A percentile compares a stretch with the other conserved stretches of the same genome.
phyloP scores from a whole-genome alignment of 2,888 invertebrate genomes.

The Xestia c-nigrum region DNA sequence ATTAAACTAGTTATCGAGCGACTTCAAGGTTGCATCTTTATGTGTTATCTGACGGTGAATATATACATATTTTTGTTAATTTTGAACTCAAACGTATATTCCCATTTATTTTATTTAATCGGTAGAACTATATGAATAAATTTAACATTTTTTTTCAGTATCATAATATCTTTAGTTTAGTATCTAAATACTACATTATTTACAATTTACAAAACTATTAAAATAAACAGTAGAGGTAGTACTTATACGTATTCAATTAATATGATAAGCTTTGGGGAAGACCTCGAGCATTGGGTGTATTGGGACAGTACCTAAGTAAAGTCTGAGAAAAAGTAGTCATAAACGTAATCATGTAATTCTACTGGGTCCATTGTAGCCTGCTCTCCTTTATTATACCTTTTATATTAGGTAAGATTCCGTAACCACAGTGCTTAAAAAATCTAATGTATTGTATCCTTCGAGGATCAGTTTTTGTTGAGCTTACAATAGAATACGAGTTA shows the following conservation, averaged over 20 bases:
- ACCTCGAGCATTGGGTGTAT: not conserved
- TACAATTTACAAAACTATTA: too few species aligned
- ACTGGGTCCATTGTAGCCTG: not conserved
- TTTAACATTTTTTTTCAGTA: too few species aligned
- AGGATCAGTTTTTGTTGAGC: slow-evolving; percentile 19
- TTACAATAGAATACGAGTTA: slow-evolving; percentile 15
- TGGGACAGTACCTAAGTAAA: not conserved
- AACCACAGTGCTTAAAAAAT: not conserved
- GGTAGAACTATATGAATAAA: too few species aligned
- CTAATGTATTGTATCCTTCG: not conserved
- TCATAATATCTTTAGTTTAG: too few species aligned
- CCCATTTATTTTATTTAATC: not conserved
- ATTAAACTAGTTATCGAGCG: not conserved
- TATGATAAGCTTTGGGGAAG: not conserved
- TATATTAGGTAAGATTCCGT: not conserved
- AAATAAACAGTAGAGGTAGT: too few species aligned
- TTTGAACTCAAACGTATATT: not conserved
- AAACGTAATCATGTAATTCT: not conserved
- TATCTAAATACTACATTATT: too few species aligned
- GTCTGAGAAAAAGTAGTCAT: not conserved
- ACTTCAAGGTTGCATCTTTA: slow-evolving; percentile 6
- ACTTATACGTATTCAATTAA: not conserved
- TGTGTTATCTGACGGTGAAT: not conserved
- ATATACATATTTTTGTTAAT: not conserved
- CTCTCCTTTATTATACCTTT: slow-evolving; percentile 3